Percentiles rank a stretch among this genome's conserved stretches.
phyloP scores from a whole-genome alignment of 2,113 vertebrate species.

The Archocentrus centrarchus region DNA sequence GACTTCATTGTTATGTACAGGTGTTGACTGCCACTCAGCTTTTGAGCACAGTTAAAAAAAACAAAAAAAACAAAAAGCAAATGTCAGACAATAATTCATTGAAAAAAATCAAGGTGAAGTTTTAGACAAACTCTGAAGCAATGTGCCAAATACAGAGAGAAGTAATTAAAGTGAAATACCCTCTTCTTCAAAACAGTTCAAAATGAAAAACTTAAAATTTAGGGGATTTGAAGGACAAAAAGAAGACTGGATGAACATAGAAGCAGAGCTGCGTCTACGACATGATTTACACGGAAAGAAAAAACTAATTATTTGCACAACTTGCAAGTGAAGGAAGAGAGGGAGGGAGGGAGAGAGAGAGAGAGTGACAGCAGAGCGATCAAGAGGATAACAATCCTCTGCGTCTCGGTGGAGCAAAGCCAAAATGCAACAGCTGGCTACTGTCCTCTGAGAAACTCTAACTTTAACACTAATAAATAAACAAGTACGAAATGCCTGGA shows the following conservation, averaged over 20 bases:
- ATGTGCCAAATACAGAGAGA: conserved; percentile 10
- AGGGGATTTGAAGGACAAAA: background rate
- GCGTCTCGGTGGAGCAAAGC: conserved; percentile 79
- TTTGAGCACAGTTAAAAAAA: background rate
- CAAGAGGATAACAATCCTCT: conserved; percentile 69
- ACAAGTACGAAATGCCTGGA: conserved; percentile 68
- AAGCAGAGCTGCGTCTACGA: background rate
- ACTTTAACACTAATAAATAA: conserved; percentile 79
- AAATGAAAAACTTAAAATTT: background rate
- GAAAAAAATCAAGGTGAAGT: background rate
- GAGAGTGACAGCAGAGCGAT: conserved; percentile 66
- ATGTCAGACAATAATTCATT: background rate
- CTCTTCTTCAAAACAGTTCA: conserved; percentile 25
- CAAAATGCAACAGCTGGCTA: conserved; percentile 83
- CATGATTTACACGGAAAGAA: background rate
- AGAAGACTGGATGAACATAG: background rate
- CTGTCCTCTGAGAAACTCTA: conserved; percentile 84
- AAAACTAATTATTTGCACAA: conserved; percentile 43
- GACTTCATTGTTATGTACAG: background rate
- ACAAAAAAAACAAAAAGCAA: background rate
- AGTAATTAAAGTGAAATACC: conserved; percentile 55
- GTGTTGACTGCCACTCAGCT: background rate
- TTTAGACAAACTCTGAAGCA: background rate
- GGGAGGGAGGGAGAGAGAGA: background rate
- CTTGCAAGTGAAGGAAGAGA: conserved; percentile 28